Evolutionary conservation across 2,888 invertebrate species (phyloP).

Genomic region (Perdita meconis): DNA sequence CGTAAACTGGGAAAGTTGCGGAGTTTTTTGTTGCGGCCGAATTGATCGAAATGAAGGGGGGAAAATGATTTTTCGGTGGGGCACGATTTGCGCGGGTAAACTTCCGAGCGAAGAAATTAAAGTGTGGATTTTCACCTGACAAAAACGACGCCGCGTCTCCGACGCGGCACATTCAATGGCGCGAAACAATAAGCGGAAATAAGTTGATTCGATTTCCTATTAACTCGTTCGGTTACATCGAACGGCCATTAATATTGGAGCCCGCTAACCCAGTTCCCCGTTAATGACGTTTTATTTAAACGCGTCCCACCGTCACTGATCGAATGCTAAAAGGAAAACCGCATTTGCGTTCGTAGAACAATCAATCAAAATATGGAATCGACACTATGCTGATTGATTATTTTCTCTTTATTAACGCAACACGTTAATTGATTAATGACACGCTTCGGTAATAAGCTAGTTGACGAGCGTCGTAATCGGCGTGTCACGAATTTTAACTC

Average conservation of each 20-base stretch:
- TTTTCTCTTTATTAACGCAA: slow-evolving; percentile 60
- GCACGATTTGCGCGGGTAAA: slow-evolving; percentile 8
- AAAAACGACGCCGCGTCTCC: slow-evolving; percentile 3
- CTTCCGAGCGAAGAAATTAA: background rate
- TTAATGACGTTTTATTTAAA: slow-evolving; percentile 65
- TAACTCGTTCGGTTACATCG: slow-evolving; percentile 61
- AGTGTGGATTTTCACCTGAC: slow-evolving; percentile 21
- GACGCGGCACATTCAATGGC: slow-evolving; percentile 26
- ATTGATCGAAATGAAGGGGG: background rate
- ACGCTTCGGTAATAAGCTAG: slow-evolving; percentile 21
- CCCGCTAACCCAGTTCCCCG: slow-evolving; percentile 59
- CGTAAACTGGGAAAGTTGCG: slow-evolving; percentile 46
- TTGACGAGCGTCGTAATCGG: slow-evolving; percentile 34
- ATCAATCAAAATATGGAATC: slow-evolving; percentile 59
- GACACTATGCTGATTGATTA: slow-evolving; percentile 51
- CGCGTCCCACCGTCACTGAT: slow-evolving; percentile 32
- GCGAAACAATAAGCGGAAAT: slow-evolving; percentile 60
- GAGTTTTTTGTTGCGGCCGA: slow-evolving; percentile 14
- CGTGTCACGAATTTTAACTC: slow-evolving; percentile 19
- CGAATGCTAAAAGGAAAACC: slow-evolving; percentile 59
- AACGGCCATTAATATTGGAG: slow-evolving; percentile 61
- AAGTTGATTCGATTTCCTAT: slow-evolving; percentile 66
- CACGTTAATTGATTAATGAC: slow-evolving; percentile 64
- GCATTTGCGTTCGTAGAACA: slow-evolving; percentile 53
- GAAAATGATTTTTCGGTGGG: slow-evolving; percentile 1